Base-by-base conservation (phyloP, 2,888 invertebrate species). In the Byasa hedistus region DNA sequence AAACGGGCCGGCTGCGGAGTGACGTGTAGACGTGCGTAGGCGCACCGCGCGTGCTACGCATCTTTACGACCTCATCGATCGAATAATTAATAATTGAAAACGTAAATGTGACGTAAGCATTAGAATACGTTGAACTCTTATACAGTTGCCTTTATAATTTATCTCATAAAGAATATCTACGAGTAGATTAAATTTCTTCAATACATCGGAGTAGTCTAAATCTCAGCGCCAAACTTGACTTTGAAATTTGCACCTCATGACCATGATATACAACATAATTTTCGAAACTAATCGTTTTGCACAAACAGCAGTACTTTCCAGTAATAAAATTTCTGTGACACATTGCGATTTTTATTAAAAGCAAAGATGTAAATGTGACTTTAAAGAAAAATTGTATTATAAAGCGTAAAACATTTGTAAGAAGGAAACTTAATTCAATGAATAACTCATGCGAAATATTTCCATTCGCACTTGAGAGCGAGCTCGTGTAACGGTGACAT, bases 21-120 rank as follows among this genome's bases (percentile, higher is more conserved):
- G 60, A 64, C 72, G 73, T 75, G 73, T 69, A 69, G 65, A 60
- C 57, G 70, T 70, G 80, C 79, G 87, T 85, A 79, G 86, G 84
- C 77, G 80, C 69, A 69, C 61, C 73, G 80, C 78, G 79, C 86
- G 86, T 84, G 86, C 77, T 73, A 61, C 72, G 86, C 82, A 87
- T 87, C 78, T 71, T 71, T 74, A 83, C 77, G 75, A 75, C 79
- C 78, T 82, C 80, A 83, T 77, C 78, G 76, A 61, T 61, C 63
- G 70, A 76, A 78, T 73, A 76, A 72, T 75, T 75, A 76, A 75
- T 75, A 74, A 73, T 70, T 72, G 74, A 61, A 71, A 76, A 76
- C 79, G 85, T 82, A 80, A 82, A 82, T 75, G 84, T 87, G 87
- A 89, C 87, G 87, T 84, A 80, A 75, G 75, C 70, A 69, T 69